Evolutionary conservation across 1,140 invertebrate species (phyloP), one percentile per base, ranked within the genome.

Genomic region (Chrysomallon squamiferum): DNA sequence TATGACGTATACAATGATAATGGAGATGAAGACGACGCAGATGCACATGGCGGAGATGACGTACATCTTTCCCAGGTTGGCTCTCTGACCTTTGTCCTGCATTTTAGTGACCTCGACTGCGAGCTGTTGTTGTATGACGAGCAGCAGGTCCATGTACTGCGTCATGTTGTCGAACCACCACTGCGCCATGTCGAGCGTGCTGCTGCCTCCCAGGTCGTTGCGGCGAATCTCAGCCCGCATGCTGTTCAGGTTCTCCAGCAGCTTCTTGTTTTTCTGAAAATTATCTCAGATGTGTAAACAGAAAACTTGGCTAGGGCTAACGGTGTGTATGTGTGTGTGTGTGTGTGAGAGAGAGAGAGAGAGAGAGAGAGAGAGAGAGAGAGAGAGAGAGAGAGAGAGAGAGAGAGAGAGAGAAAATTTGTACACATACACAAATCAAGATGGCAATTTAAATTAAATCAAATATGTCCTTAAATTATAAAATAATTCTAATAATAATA

Each of bases 1-100:
- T 1, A 77, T 74, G 22, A 66, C 70, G 25, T 72, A 56, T 1
- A 77, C 56, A 43, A 80, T 73, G 11, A 74, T 41, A 1, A 75
- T 75, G 43, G 71, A 76, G 0, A 80, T 52, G 20, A 77, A 69
- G 7, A 77, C 13, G 6, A 78, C 70, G n/a, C 65, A 49, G 2
- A 63, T 59, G 58, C 75, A 71, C 7, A 77, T 65, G 13, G 62
- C 58, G 22, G 65, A 65, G 18, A 73, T 66, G 7, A 67, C 56
- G 6, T 69, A 54, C 25, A 77, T 66, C 25, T 57, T 68, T 9
- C 33, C 45, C 41, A 71, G 9, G 27, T 66, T 54, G 3, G 54
- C 32, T 3, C 38, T 20, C 25, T 64, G 50, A 15, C 52, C 15
- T 47, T 64, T 32, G 41, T 64, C 62, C 22, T 56, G 32, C 20